Evolutionary conservation across 1,140 invertebrate genomes (phyloP).

Genomic region (Drosophila persimilis): DNA sequence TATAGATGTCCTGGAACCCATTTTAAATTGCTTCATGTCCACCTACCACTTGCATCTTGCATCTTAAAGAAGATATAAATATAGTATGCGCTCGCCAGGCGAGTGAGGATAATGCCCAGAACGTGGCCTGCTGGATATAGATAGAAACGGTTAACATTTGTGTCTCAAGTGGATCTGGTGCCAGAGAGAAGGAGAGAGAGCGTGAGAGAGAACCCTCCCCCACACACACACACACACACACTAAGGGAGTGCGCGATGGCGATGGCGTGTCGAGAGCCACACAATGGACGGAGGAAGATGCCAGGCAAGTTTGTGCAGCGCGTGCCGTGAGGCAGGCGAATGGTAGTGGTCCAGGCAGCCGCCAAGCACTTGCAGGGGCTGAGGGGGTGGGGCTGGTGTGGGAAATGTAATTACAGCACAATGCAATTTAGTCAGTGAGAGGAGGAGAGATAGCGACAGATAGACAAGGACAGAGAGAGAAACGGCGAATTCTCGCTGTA

Average conservation of each 20-base stretch:
- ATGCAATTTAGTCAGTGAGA: conserved; percentile 72
- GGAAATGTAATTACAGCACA: conserved; percentile 80
- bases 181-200: background rate
- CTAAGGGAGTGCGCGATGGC: conserved; percentile 15
- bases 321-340: conserved; percentile 11
- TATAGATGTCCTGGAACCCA: conserved; percentile 30
- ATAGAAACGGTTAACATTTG: conserved; percentile 65
- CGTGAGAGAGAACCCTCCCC: background rate
- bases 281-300: conserved; percentile 59
- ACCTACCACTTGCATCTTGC: conserved; percentile 24
- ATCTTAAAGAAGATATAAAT: conserved; percentile 54
- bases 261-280: conserved; percentile 56
- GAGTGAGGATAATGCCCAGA: conserved; percentile 44
- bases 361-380: conserved; percentile 5
- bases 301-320: conserved; percentile 36
- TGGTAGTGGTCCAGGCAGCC: background rate
- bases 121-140: conserved; percentile 42
- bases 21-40: conserved; percentile 41
- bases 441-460: background rate
- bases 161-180: conserved; percentile 41
- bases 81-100: conserved; percentile 36
- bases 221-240: conserved; percentile 22
- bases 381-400: conserved; percentile 10
- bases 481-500: conserved; percentile 21
- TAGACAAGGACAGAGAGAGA: no score